Evolutionary conservation across 1,140 invertebrate species (phyloP).

Genomic region (Ridgeia piscesae): DNA sequence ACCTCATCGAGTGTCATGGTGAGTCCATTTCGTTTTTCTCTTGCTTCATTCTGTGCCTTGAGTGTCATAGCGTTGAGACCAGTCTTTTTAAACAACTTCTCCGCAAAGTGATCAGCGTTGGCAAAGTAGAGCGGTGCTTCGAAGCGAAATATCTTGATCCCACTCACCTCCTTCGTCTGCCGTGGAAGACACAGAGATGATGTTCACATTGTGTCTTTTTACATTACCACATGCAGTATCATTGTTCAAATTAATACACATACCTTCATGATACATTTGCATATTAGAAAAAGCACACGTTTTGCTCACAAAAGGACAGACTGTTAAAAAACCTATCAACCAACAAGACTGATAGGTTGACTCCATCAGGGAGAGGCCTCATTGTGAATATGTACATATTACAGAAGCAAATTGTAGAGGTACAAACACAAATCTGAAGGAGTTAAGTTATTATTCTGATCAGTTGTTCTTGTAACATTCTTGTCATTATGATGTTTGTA

Average conservation of each 20-base stretch:
- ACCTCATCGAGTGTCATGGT: slow-evolving; percentile 32
- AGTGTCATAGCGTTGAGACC: slow-evolving; percentile 43
- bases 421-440: background rate
- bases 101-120: slow-evolving; percentile 53
- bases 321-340: too few species aligned
- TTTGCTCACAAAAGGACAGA: too few species aligned
- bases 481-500: background rate
- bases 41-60: slow-evolving; percentile 25
- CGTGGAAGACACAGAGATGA: too few species aligned
- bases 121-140: slow-evolving; percentile 56
- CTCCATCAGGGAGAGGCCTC: too few species aligned
- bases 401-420: background rate
- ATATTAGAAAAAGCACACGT: too few species aligned
- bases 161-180: slow-evolving; percentile 49
- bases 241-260: too few species aligned
- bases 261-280: too few species aligned
- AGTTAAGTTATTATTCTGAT: background rate
- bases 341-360: too few species aligned
- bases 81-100: slow-evolving; percentile 46
- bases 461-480: background rate
- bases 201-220: too few species aligned
- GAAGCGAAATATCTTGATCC: slow-evolving; percentile 58
- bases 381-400: too few species aligned
- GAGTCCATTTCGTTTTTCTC: slow-evolving; percentile 16
- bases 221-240: too few species aligned